Evolutionary conservation across 2,113 vertebrate genomes (phyloP).

Genomic region (Larimichthys crocea): DNA sequence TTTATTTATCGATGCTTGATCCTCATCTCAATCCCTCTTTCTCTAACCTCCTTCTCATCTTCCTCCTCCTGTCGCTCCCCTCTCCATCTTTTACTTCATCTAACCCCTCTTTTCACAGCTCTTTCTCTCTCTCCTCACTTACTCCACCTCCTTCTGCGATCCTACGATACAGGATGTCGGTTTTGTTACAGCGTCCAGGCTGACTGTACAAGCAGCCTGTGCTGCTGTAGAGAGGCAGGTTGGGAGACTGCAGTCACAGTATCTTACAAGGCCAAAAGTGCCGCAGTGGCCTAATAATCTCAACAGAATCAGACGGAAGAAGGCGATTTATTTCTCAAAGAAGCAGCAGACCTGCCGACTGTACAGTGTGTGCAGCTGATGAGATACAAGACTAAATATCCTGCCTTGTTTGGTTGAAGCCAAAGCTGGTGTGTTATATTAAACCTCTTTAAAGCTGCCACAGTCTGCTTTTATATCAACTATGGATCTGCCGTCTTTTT

Average conservation of each 20-base stretch:
- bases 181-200: neutral
- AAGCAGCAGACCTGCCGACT: constrained; percentile 4
- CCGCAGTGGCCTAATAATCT: constrained; percentile 67
- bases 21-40: neutral
- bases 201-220: neutral
- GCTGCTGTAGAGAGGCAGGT: constrained; percentile 12
- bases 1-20: constrained; percentile 2
- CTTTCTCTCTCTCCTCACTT: neutral
- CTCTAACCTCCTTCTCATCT: neutral
- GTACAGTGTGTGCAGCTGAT: constrained; percentile 4
- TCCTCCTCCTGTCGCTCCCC: neutral
- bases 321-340: constrained; percentile 4
- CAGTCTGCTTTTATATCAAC: neutral
- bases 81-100: neutral
- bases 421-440: neutral
- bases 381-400: neutral
- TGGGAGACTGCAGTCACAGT: constrained; percentile 35
- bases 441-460: neutral
- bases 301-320: constrained; percentile 22
- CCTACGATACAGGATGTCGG: neutral
- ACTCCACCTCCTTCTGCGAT: neutral
- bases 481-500: too few species aligned
- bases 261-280: constrained; percentile 44
- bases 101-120: neutral
- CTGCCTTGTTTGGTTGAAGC: too few species aligned